phyloP scores from a whole-genome alignment of 2,113 vertebrate species.

The Mesitornis unicolor region DNA sequence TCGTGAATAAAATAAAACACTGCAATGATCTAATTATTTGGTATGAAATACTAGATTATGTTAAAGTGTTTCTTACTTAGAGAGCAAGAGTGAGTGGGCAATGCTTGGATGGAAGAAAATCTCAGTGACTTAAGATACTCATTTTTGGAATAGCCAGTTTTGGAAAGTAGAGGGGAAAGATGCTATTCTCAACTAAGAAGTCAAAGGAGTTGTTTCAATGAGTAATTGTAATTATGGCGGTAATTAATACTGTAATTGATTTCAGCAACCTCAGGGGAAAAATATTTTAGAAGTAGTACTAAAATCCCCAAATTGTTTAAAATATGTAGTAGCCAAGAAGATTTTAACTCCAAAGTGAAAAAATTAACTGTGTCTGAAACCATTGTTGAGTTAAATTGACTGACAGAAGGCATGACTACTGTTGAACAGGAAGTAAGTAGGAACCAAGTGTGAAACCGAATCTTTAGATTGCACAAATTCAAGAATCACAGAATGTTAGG shows the following conservation, averaged over 20 bases:
- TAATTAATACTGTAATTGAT: constrained; percentile 46
- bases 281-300: not conserved
- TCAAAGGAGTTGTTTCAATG: not conserved
- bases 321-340: not conserved
- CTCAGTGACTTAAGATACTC: not conserved
- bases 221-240: not conserved
- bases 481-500: too few species aligned
- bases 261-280: not conserved
- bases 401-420: not conserved
- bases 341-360: not conserved
- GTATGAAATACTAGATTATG: not conserved
- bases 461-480: not conserved
- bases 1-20: constrained; percentile 28
- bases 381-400: not conserved
- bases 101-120: not conserved
- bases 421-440: not conserved
- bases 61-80: constrained; percentile 18
- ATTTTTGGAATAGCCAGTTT: not conserved
- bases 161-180: not conserved
- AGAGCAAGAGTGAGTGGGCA: not conserved
- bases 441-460: not conserved
- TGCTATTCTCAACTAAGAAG: not conserved
- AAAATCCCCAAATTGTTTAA: not conserved
- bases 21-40: constrained; percentile 22
- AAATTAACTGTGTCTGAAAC: not conserved